A percentile compares a stretch with the other conserved stretches of the same genome.
Conservation (phyloP, 2,797 vertebrate species). For the Acipenser transmontanus region DNA sequence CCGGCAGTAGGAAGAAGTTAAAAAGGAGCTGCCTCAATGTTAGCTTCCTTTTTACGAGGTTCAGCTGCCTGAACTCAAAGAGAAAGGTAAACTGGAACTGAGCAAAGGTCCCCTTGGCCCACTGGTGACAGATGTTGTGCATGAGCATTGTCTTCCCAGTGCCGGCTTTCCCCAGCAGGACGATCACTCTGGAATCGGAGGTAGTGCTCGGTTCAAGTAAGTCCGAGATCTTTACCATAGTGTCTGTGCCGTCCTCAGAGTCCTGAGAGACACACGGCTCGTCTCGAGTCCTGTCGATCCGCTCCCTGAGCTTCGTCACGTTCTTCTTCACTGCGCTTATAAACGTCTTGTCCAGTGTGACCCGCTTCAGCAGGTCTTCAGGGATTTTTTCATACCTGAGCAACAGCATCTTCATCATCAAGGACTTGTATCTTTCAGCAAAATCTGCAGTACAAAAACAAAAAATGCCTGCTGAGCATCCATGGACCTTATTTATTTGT, state of each 20-base stretch:
- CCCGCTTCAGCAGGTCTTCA: conserved; percentile 34
- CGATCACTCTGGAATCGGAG: conserved; percentile 39
- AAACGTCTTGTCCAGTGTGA: conserved; percentile 55
- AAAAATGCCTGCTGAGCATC: too few species aligned
- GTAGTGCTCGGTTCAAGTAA: conserved; percentile 50
- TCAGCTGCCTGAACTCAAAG: conserved; percentile 82
- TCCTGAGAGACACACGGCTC: conserved; percentile 28
- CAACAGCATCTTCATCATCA: conserved; percentile 36
- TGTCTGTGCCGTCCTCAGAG: conserved; percentile 43
- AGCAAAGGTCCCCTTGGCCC: conserved; percentile 65
- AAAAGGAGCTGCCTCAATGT: conserved; percentile 76
- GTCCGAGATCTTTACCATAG: conserved; percentile 50
- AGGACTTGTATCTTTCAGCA: conserved; percentile 47
- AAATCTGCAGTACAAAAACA: conserved; percentile 48
- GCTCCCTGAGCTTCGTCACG: conserved; percentile 29
- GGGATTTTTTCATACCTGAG: conserved; percentile 44
- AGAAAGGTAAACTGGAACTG: conserved; percentile 68
- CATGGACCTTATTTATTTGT: too few species aligned
- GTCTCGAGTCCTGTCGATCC: conserved; percentile 22
- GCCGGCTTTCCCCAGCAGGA: conserved; percentile 72
- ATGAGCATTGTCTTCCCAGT: conserved; percentile 80
- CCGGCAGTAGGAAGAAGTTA: conserved; percentile 57
- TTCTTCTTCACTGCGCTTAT: conserved; percentile 54
- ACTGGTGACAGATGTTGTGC: conserved; percentile 63
- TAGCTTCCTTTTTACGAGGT: conserved; percentile 53